Percentiles rank a stretch among this genome's conserved stretches.
phyloP scores from a whole-genome alignment of 2,797 vertebrate species.

The Rhinichthys osculus region DNA sequence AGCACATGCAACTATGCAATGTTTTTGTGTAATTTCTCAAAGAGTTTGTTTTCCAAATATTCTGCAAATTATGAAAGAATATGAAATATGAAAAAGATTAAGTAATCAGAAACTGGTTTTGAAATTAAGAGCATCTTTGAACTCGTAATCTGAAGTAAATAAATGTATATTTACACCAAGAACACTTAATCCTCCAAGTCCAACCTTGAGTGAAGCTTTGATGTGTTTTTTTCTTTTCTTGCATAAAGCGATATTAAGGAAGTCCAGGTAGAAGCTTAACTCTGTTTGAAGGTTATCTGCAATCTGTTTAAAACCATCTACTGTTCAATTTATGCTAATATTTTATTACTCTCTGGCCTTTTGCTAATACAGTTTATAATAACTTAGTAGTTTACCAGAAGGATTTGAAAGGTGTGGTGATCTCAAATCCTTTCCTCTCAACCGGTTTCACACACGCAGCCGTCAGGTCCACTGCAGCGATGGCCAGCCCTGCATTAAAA shows the following conservation, averaged over 20 bases:
- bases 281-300: conserved; percentile 61
- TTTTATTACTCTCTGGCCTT: conserved; percentile 58
- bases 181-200: neutral
- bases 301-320: conserved; percentile 36
- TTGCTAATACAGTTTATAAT: conserved; percentile 7
- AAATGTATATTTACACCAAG: conserved; percentile 4
- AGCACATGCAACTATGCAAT: neutral
- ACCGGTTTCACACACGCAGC: conserved; percentile 88
- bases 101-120: neutral
- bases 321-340: conserved; percentile 26
- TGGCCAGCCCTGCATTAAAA: conserved; percentile 87
- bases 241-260: conserved; percentile 37
- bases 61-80: neutral
- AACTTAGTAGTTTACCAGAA: conserved; percentile 84
- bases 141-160: conserved; percentile 12
- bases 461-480: conserved; percentile 88
- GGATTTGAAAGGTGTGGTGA: conserved; percentile 94
- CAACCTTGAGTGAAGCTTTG: conserved; percentile 22
- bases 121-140: neutral
- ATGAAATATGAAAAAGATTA: neutral
- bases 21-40: neutral
- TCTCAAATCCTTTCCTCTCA: conserved; percentile 90
- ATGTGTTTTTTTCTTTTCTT: neutral
- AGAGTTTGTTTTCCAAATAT: neutral
- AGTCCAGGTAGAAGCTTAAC: conserved; percentile 55